phyloP scores from a whole-genome alignment of 2,888 invertebrate species.

The Camponotus fellah region DNA sequence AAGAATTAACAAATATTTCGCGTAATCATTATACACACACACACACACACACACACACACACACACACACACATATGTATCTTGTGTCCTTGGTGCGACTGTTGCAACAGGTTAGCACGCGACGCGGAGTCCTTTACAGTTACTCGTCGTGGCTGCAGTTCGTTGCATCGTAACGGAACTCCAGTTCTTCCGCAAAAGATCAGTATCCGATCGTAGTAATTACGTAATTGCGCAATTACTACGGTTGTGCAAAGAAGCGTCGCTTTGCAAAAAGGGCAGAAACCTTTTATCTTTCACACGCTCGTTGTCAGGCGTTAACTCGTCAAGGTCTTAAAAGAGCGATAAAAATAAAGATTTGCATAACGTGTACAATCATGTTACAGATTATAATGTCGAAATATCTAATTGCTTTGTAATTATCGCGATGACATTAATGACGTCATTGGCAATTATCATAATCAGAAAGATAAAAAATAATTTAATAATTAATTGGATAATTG shows the following conservation, averaged over 20 bases:
- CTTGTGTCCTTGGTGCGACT: constrained; percentile 15
- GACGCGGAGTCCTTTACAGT: constrained; percentile 73
- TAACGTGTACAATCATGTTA: neutral
- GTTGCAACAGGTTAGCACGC: constrained; percentile 66
- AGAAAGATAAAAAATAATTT: neutral
- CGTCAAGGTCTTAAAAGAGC: neutral
- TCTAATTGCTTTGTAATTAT: neutral
- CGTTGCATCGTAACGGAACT: constrained; percentile 75
- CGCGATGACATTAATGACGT: neutral
- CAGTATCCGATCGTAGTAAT: constrained; percentile 65
- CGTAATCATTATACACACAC: neutral
- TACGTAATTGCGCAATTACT: constrained; percentile 52
- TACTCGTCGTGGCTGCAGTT: constrained; percentile 68
- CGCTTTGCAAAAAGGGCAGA: constrained; percentile 8
- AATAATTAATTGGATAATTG: neutral
- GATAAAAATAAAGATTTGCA: neutral
- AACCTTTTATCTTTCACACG: constrained; percentile 1
- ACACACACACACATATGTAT: neutral
- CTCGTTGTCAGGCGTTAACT: neutral
- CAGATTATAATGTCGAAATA: neutral
- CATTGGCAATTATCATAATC: neutral
- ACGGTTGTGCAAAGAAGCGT: constrained; percentile 8
- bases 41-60: too few relatives aligned
- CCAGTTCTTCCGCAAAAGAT: constrained; percentile 69
- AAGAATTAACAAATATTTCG: neutral